phyloP scores from a whole-genome alignment of 2,888 invertebrate species.

The Hedya salicella region DNA sequence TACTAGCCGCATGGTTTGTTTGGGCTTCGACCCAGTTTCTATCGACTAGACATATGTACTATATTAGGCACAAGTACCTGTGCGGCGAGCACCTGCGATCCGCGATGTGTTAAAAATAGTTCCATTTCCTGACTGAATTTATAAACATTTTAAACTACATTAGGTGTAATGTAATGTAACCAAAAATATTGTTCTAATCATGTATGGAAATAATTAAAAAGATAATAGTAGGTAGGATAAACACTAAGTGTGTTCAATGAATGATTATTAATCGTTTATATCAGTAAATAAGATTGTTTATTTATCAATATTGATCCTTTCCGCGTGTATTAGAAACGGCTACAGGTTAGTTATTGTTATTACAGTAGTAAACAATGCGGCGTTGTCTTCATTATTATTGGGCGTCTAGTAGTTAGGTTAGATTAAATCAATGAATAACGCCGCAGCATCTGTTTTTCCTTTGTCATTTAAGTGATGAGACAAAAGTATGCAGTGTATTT shows the following conservation, averaged over 20 bases:
- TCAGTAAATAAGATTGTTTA: background rate
- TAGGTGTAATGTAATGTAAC: slow-evolving; percentile 6
- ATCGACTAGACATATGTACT: slow-evolving; percentile 45
- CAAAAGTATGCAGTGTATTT: too few species aligned
- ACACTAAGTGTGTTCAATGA: background rate
- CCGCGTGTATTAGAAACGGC: too few species aligned
- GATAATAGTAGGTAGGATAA: slow-evolving; percentile 1
- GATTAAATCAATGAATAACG: too few species aligned
- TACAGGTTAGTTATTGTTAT: too few species aligned
- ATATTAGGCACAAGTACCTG: slow-evolving; percentile 53
- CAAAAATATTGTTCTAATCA: slow-evolving; percentile 4
- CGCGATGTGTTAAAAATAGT: slow-evolving; percentile 61
- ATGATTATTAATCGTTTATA: background rate
- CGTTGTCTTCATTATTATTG: too few species aligned
- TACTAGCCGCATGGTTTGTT: slow-evolving; percentile 31
- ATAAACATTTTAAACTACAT: slow-evolving; percentile 11
- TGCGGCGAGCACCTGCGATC: slow-evolving; percentile 53
- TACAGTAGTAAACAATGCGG: too few species aligned
- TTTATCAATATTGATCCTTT: background rate
- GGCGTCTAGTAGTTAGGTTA: too few species aligned
- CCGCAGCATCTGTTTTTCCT: too few species aligned
- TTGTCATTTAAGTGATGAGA: too few species aligned
- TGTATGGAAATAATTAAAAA: slow-evolving; percentile 2
- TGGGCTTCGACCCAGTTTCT: slow-evolving; percentile 35
- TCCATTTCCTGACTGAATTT: slow-evolving; percentile 55